These are phyloP conservation scores for Lydus trimaculatus DNA, from an alignment of 2,888 invertebrate genomes.

Conservation along the genomic window DNA sequence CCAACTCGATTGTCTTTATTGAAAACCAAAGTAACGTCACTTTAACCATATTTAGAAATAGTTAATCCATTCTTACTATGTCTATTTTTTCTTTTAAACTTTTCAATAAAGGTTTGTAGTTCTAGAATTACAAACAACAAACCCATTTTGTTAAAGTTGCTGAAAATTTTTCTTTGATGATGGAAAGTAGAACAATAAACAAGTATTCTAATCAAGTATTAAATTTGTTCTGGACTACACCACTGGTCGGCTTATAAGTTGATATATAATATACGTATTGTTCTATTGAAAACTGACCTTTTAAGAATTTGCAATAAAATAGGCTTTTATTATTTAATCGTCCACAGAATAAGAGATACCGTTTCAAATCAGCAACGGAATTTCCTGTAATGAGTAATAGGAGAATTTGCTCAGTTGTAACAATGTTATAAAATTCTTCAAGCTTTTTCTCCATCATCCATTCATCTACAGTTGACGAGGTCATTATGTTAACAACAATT, in stretches of 20 bases:
- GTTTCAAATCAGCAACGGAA: neutral
- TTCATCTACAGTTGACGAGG: neutral
- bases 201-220: no score
- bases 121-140: no score
- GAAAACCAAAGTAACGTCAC: no score
- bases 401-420: neutral
- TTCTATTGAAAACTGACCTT: neutral
- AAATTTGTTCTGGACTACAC: neutral
- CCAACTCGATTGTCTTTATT: no score
- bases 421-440: neutral
- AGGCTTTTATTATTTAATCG: neutral
- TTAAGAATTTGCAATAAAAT: neutral
- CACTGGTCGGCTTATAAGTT: neutral
- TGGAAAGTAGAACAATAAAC: no score
- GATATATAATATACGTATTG: neutral
- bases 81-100: no score
- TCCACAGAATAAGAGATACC: neutral
- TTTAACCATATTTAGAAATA: no score
- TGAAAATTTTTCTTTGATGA: no score
- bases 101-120: no score
- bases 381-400: slow-evolving; percentile 4
- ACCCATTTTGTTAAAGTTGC: no score
- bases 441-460: neutral
- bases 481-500: neutral
- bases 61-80: no score